phyloP scores from a whole-genome alignment of 2,888 invertebrate species.

The Caenorhabditis uteleia region DNA sequence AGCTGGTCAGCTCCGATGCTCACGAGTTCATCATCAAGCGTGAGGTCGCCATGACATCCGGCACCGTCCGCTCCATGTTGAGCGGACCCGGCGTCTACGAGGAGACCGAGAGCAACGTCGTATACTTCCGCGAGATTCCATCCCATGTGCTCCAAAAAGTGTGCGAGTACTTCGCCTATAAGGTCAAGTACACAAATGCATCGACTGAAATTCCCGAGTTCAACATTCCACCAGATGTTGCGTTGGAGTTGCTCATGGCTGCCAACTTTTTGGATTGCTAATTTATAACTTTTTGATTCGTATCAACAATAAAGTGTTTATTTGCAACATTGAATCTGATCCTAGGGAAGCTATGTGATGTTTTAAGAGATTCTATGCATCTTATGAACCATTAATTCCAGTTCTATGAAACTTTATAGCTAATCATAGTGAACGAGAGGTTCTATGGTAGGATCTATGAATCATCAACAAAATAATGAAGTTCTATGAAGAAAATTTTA shows the following conservation, averaged over 20 bases:
- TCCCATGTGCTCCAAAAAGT: slow-evolving; percentile 98
- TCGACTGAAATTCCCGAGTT: slow-evolving; percentile 99
- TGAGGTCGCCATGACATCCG: slow-evolving; percentile 95
- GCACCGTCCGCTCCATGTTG: slow-evolving; percentile 72
- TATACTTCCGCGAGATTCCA: slow-evolving; percentile 98
- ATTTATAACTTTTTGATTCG: slow-evolving; percentile 60
- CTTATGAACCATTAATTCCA: too few relatives aligned
- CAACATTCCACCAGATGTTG: slow-evolving; percentile 96
- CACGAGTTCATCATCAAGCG: slow-evolving; percentile 93
- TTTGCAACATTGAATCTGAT: too few relatives aligned
- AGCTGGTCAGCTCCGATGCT: slow-evolving; percentile 93
- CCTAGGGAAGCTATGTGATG: too few relatives aligned
- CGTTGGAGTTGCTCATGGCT: slow-evolving; percentile 94
- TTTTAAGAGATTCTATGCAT: too few relatives aligned
- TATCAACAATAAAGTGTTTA: too few relatives aligned
- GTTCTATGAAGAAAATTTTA: too few relatives aligned
- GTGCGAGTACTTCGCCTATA: slow-evolving; percentile 99
- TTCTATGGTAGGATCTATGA: too few relatives aligned
- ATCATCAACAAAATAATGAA: too few relatives aligned
- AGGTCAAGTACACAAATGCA: slow-evolving; percentile 76
- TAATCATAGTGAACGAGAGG: too few relatives aligned
- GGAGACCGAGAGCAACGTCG: slow-evolving; percentile 98
- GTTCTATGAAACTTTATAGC: too few relatives aligned
- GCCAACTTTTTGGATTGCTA: slow-evolving; percentile 99
- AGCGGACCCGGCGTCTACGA: slow-evolving; percentile 83